phyloP scores from a whole-genome alignment of 2,888 invertebrate genomes.

The Noctuana brunneofusca region DNA sequence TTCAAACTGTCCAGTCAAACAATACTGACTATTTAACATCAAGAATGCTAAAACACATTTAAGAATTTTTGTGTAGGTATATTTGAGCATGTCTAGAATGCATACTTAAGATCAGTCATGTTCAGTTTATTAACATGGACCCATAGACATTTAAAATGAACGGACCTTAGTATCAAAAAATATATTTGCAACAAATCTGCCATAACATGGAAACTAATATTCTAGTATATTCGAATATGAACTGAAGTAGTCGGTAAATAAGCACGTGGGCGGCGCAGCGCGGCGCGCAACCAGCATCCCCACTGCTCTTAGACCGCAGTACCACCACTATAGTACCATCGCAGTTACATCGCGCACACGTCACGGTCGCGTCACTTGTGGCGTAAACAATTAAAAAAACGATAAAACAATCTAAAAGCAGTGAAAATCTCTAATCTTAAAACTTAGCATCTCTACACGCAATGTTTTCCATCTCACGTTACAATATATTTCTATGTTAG shows the following conservation, averaged over 20 bases:
- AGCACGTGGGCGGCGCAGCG: conserved; percentile 6
- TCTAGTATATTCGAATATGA: no score
- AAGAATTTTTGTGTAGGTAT: no score
- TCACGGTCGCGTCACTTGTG: conserved; percentile 28
- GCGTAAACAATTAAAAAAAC: conserved; percentile 33
- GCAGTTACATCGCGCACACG: conserved; percentile 6
- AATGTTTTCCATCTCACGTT: conserved; percentile 48
- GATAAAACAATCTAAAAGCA: conserved; percentile 46
- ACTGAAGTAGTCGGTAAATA: neutral
- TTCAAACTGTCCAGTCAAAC: no score
- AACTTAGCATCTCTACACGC: conserved; percentile 53
- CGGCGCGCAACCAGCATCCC: conserved; percentile 18
- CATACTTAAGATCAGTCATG: no score
- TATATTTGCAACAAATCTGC: no score
- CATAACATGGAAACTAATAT: no score
- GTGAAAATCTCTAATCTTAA: conserved; percentile 46
- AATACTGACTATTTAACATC: no score
- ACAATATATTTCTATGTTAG: conserved; percentile 49
- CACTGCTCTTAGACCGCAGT: conserved; percentile 39
- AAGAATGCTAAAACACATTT: no score
- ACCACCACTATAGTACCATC: neutral
- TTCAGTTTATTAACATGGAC: no score
- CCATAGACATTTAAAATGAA: no score
- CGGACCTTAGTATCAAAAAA: no score
- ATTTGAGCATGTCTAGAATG: no score